Evolutionary conservation across 2,888 invertebrate genomes (phyloP), one percentile per base, ranked within the genome.

Genomic region (Plebejus anna): DNA sequence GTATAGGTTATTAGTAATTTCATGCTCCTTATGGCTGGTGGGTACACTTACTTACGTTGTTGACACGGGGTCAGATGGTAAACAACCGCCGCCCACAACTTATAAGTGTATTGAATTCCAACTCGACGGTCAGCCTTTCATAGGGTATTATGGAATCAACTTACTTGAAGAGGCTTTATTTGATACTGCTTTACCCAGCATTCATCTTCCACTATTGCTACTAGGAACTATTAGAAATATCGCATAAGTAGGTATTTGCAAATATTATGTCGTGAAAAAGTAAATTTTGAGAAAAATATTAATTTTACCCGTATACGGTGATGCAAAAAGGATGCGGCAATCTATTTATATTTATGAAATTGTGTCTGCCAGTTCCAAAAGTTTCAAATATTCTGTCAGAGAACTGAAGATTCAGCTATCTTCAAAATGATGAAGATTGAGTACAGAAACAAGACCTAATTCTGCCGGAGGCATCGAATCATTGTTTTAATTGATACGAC

Each of bases 51-150:
- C 76, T 13, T 13, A 22, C 42, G 59, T 38, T 57, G 71, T 76
- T 76, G 71, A 76, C 76, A 76, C 76, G 76, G 76, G 76, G 87
- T 89, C 88, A 89, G 83, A 84, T 86, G 86, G 88, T 87, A 89
- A 90, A 90, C 87, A 89, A 82, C 88, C 86, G 84, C 86, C 86
- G 84, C 84, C 86, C 87, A 85, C 82, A 87, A 88, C 88, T 89
- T 84, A 86, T 89, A 89, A 90, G 89, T 89, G 88, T 87, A 90
- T 90, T 89, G 87, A 86, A 87, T 88, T 85, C 82, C 79, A 82
- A 70, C 38, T 70, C 70, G 38, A 38, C 38, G 76, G 71, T 38
- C 70, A 59, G 13, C 70, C 71, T 71, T 76, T 76, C 51, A 71
- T 38, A 55, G 22, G 28, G 57, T 57, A 59, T 36, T 42, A 55